These are phyloP conservation scores for Amazona vittata DNA, from an alignment of 2,113 vertebrate genomes.

Conservation along the genomic window DNA sequence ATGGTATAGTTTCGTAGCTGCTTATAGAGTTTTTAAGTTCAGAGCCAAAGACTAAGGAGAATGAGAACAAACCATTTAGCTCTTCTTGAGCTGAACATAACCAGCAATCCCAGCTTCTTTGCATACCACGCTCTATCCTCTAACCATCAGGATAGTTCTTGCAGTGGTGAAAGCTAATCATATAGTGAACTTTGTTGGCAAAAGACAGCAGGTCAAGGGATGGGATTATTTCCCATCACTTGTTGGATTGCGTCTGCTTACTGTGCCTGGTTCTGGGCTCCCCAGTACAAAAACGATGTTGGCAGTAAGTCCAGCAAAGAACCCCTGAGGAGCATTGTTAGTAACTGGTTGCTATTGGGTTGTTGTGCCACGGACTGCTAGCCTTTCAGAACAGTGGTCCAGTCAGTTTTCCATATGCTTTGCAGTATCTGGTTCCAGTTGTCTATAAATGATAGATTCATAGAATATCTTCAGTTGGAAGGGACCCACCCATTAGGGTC, in stretches of 20 bases:
- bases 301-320: neutral
- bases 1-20: neutral
- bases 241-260: neutral
- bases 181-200: neutral
- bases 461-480: neutral
- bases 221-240: neutral
- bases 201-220: neutral
- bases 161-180: neutral
- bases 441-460: neutral
- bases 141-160: neutral
- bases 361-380: neutral
- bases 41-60: neutral
- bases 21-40: neutral
- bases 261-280: neutral
- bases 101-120: neutral
- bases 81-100: neutral
- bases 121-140: neutral
- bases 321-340: neutral
- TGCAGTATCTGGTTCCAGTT: neutral
- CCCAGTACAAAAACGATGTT: neutral
- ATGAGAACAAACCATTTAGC: neutral
- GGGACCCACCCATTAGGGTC: neutral
- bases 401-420: neutral
- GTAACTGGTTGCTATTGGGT: neutral
- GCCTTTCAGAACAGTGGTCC: neutral